Evolutionary conservation across 2,888 invertebrate genomes (phyloP).

Genomic region (Prosapia bicincta): DNA sequence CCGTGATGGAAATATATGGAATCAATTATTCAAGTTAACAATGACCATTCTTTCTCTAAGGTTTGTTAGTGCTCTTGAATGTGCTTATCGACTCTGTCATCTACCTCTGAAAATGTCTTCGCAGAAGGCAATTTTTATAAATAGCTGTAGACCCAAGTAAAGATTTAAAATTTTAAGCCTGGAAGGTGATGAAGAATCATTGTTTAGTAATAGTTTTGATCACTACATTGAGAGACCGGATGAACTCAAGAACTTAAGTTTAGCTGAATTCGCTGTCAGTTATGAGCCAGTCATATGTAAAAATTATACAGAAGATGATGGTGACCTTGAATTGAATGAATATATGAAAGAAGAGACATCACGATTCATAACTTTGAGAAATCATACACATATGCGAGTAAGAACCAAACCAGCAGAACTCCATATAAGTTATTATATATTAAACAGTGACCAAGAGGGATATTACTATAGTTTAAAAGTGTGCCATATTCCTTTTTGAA

Average conservation of each 20-base stretch:
- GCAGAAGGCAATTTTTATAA: constrained; percentile 28
- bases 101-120: background rate
- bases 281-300: constrained; percentile 20
- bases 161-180: constrained; percentile 38
- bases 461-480: constrained; percentile 42
- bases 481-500: constrained; percentile 39
- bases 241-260: constrained; percentile 27
- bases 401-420: constrained; percentile 24
- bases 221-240: constrained; percentile 24
- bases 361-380: background rate
- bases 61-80: background rate
- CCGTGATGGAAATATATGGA: background rate
- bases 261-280: constrained; percentile 29
- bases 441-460: constrained; percentile 34
- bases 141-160: constrained; percentile 39
- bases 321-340: background rate
- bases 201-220: constrained; percentile 31
- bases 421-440: constrained; percentile 36
- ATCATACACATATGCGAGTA: background rate
- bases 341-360: background rate
- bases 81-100: background rate
- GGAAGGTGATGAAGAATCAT: constrained; percentile 35
- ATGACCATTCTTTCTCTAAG: background rate
- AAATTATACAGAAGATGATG: background rate
- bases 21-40: background rate